Conservation (phyloP, 2,888 invertebrate species). For the Nephrotoma guestfalica region DNA sequence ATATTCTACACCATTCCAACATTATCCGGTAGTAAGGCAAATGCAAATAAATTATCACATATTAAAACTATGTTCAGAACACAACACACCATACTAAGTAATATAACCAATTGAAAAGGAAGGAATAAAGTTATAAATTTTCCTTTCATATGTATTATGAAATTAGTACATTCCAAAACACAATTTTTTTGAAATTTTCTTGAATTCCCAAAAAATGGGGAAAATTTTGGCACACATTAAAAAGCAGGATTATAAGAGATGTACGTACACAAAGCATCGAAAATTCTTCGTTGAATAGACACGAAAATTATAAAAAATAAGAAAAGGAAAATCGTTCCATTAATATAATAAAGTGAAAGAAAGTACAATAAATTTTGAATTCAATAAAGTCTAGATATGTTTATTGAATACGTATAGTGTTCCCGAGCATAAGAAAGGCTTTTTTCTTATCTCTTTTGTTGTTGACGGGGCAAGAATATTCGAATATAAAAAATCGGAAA, state of each 20-base stretch:
- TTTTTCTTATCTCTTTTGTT: background rate
- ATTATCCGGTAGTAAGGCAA: no score
- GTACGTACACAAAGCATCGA: background rate
- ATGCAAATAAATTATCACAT: no score
- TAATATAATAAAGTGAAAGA: background rate
- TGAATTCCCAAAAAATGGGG: background rate
- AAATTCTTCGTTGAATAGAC: background rate
- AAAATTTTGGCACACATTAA: background rate
- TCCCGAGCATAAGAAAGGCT: background rate
- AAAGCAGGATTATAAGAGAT: background rate
- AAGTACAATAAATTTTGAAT: background rate
- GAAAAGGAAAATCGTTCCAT: background rate
- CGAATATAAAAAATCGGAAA: background rate
- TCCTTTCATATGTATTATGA: background rate
- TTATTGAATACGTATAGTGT: background rate
- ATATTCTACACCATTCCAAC: no score
- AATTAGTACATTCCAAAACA: background rate
- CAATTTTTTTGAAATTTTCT: background rate
- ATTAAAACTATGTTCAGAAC: no score
- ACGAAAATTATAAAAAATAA: background rate
- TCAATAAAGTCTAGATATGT: background rate
- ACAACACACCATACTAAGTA: no score
- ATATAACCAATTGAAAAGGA: background rate
- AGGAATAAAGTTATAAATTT: background rate
- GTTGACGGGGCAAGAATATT: background rate